A percentile compares a stretch with the other conserved stretches of the same genome.
These are phyloP conservation scores for Chaenogobius annularis DNA, from an alignment of 2,113 vertebrate species.

Conservation along the genomic window DNA sequence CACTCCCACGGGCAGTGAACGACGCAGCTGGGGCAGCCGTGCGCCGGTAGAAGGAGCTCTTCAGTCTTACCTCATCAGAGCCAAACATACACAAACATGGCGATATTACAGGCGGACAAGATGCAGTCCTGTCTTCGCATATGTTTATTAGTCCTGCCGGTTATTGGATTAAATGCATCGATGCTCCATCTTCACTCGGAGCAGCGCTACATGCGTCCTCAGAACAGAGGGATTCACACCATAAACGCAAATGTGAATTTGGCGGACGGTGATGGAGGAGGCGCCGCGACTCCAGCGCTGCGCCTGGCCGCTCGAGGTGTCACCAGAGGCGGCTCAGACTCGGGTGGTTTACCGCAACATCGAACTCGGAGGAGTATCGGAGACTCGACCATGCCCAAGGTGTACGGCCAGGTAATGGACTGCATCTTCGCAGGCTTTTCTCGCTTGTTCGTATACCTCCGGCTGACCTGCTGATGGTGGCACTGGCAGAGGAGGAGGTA, in stretches of 20 bases:
- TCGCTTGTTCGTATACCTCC: conserved; percentile 1
- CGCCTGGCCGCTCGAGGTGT: conserved; percentile 50
- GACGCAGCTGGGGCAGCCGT: conserved; percentile 17
- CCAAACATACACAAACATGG: conserved; percentile 82
- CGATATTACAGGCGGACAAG: conserved; percentile 65
- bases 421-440: background rate
- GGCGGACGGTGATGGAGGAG: conserved; percentile 50
- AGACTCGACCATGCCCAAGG: conserved; percentile 69
- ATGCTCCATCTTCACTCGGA: conserved; percentile 65
- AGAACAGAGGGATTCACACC: conserved; percentile 68
- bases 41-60: conserved; percentile 73
- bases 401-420: conserved; percentile 78
- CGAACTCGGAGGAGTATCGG: conserved; percentile 68
- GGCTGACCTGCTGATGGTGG: conserved; percentile 5
- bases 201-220: conserved; percentile 60
- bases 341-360: conserved; percentile 44
- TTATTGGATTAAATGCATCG: conserved; percentile 49
- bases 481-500: background rate
- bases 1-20: conserved; percentile 34
- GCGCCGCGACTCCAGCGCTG: conserved; percentile 53
- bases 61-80: conserved; percentile 41
- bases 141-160: conserved; percentile 51
- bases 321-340: conserved; percentile 48
- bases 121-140: conserved; percentile 67
- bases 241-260: conserved; percentile 49